Conservation (phyloP, 2,113 vertebrate genomes). For the Ammodramus savannarum region DNA sequence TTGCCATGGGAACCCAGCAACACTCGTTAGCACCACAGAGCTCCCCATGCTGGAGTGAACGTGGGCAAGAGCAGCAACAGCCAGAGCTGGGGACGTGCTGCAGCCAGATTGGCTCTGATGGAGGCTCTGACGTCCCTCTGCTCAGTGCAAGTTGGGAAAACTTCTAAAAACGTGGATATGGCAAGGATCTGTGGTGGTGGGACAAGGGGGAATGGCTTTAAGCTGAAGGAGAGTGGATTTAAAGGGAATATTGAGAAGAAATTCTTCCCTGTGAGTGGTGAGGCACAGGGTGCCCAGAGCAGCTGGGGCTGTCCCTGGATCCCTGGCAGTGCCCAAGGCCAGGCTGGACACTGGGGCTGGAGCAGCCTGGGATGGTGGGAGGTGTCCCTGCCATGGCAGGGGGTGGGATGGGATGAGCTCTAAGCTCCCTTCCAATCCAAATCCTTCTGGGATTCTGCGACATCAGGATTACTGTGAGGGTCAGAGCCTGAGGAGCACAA, state of each 20-base stretch:
- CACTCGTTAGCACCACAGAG: not conserved
- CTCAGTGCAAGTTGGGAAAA: not conserved
- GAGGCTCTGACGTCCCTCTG: not conserved
- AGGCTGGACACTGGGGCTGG: not conserved
- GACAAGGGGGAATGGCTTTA: not conserved
- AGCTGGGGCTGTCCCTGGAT: not conserved
- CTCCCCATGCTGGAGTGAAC: not conserved
- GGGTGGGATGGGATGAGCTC: not conserved
- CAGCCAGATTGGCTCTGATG: not conserved
- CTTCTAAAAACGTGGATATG: not conserved
- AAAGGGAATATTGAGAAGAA: not conserved
- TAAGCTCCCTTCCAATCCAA: not conserved
- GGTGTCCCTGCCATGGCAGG: not conserved
- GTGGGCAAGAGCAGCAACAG: not conserved
- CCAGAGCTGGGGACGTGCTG: not conserved
- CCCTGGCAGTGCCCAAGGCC: not conserved
- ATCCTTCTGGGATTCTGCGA: not conserved
- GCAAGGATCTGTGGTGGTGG: not conserved
- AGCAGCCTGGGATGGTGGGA: accelerated
- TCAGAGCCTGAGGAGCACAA: not conserved
- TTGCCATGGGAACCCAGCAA: constrained; percentile 36
- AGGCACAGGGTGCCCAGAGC: not conserved
- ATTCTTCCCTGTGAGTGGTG: accelerated
- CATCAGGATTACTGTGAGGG: not conserved
- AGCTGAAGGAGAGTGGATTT: not conserved